Evolutionary conservation across 2,113 vertebrate species (phyloP), one percentile per base, ranked within the genome.

Genomic region (Gallinago jamesoni): DNA sequence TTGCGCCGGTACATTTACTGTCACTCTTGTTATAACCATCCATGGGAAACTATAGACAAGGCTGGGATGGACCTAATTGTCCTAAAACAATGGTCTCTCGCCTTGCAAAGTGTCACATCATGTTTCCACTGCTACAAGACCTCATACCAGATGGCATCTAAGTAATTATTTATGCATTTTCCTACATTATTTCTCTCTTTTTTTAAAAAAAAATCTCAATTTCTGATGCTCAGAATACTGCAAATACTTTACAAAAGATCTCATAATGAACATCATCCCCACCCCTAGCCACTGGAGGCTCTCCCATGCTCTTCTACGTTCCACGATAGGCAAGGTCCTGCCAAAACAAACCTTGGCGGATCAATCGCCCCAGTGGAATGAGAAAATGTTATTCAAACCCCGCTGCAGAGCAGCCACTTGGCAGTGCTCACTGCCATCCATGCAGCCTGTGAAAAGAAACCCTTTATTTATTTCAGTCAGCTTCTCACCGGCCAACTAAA

Each of bases 361-460:
- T 89, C 80, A 62, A 75, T 84, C 30, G 0, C 57, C 33, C 53
- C 84, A 69, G 56, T 30, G 73, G 89, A 96, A 87, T 72, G 84
- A 94, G 69, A 93, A 95, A 89, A 73, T 28, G 35, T 89, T 95
- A 62, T 72, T 85, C 84, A 89, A 96, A 90, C 13, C 56, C 33
- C 0, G 0, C 25, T 82, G 73, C 76, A 92, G 60, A 2, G 0
- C 48, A 94, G 43, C 77, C 69, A 15, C 48, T 90, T 72, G 56
- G 91, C 85, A 92, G 30, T 33, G 33, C 73, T 84, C 3, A 2
- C 43, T 45, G 79, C 80, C 83, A 81, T 93, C 76, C 52, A 23
- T 12, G 31, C 60, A 87, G 60, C 15, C 13, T 39, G 24, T 43
- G 45, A 85, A 72, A 82, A 93, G 43, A 87, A 84, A 66, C n/a